Percentiles rank a stretch among this genome's conserved stretches.
phyloP scores from a whole-genome alignment of 2,113 vertebrate genomes.

The Cranoglanis bouderius region DNA sequence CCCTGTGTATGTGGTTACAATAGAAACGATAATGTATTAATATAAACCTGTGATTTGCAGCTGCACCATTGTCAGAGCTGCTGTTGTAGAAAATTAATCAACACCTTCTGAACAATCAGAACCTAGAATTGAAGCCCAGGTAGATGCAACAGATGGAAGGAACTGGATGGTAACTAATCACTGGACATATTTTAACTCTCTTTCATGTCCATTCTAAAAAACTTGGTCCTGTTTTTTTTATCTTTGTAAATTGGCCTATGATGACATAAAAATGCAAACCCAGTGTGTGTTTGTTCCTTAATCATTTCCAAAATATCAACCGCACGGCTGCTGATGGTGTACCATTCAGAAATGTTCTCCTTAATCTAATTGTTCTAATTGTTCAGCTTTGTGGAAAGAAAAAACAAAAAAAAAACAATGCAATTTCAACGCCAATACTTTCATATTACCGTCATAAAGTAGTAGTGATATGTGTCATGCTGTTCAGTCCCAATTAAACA shows the following conservation, averaged over 20 bases:
- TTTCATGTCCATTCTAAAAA: neutral
- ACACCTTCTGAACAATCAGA: no score
- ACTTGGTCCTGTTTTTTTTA: neutral
- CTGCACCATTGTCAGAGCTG: no score
- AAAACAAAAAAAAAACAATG: neutral
- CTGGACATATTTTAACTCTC: no score
- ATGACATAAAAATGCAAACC: neutral
- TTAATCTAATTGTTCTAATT: neutral
- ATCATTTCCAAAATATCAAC: slow-evolving; percentile 1
- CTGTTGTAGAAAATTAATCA: no score
- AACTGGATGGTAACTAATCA: no score
- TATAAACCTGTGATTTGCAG: no score
- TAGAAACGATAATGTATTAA: no score
- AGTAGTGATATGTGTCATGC: slow-evolving; percentile 31
- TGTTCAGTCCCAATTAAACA: slow-evolving; percentile 46
- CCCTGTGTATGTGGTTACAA: no score
- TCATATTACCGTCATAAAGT: slow-evolving; percentile 19
- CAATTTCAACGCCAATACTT: slow-evolving; percentile 31
- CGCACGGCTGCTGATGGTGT: neutral
- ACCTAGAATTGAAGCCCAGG: no score
- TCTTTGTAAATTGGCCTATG: neutral
- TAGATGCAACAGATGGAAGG: no score
- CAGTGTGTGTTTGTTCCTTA: neutral
- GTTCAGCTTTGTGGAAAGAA: slow-evolving; percentile 18
- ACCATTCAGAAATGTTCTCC: neutral